Conservation (phyloP, 2,888 invertebrate genomes). For the Agonopterix heracliana region DNA sequence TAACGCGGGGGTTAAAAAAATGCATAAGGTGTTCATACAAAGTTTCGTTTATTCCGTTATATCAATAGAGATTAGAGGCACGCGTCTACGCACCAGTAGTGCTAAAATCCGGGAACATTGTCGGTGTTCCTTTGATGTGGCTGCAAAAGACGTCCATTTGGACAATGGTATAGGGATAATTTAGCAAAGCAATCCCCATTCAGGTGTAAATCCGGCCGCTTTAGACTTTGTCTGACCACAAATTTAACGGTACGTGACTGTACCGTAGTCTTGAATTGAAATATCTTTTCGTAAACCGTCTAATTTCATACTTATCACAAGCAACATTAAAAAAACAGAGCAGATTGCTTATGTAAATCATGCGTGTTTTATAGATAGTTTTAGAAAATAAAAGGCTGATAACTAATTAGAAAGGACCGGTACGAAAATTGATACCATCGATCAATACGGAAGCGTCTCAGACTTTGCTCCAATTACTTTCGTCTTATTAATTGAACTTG, state of each 20-base stretch:
- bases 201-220: constrained; percentile 56
- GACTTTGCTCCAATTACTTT: constrained; percentile 47
- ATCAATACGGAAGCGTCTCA: constrained; percentile 39
- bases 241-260: constrained; percentile 18
- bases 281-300: background rate
- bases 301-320: background rate
- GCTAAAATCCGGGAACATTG: constrained; percentile 46
- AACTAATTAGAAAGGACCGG: constrained; percentile 29
- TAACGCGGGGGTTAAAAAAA: constrained; percentile 49
- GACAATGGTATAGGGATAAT: constrained; percentile 51
- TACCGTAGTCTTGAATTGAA: background rate
- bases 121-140: constrained; percentile 64
- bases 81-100: constrained; percentile 54
- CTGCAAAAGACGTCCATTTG: constrained; percentile 57
- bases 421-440: constrained; percentile 42
- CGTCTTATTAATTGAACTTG: constrained; percentile 54
- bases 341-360: background rate
- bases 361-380: background rate
- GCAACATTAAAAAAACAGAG: background rate
- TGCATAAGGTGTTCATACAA: constrained; percentile 64
- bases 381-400: constrained; percentile 14
- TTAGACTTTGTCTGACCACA: constrained; percentile 32
- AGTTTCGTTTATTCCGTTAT: constrained; percentile 61
- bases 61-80: constrained; percentile 73
- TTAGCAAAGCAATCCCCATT: constrained; percentile 38